These are phyloP conservation scores for Lasaia peninsularis DNA, from an alignment of 1,140 invertebrate species.

Conservation along the genomic window DNA sequence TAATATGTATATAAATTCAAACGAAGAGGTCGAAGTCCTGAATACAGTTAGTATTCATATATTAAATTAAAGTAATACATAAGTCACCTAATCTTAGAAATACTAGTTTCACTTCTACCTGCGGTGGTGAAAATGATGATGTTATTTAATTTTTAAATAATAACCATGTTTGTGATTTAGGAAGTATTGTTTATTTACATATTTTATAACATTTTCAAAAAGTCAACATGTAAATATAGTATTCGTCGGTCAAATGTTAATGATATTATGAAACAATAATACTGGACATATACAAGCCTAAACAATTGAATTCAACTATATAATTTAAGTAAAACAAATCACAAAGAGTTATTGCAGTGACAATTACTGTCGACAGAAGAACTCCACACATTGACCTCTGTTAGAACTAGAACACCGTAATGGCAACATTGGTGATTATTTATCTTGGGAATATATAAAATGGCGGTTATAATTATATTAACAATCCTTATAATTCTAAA, in stretches of 20 bases:
- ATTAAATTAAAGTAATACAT: no score
- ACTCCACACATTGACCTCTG: slow-evolving; percentile 43
- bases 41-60: no score
- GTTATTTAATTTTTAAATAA: no score
- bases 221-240: neutral
- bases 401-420: no score
- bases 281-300: neutral
- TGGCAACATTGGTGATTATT: slow-evolving; percentile 18
- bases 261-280: neutral
- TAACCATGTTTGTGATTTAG: neutral
- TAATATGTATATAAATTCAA: no score
- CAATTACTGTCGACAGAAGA: slow-evolving; percentile 61
- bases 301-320: neutral
- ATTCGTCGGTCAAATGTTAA: neutral
- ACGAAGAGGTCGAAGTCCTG: no score
- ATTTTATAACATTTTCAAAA: neutral
- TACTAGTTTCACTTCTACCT: no score
- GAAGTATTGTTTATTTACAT: neutral
- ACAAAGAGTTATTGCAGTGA: slow-evolving; percentile 73
- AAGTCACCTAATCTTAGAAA: no score
- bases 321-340: slow-evolving; percentile 41
- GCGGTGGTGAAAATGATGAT: no score
- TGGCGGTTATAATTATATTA: no score
- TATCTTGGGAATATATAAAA: no score
- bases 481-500: no score